These are phyloP conservation scores for Coelinius sp. DNA, from an alignment of 2,888 invertebrate genomes.

Conservation along the genomic window DNA sequence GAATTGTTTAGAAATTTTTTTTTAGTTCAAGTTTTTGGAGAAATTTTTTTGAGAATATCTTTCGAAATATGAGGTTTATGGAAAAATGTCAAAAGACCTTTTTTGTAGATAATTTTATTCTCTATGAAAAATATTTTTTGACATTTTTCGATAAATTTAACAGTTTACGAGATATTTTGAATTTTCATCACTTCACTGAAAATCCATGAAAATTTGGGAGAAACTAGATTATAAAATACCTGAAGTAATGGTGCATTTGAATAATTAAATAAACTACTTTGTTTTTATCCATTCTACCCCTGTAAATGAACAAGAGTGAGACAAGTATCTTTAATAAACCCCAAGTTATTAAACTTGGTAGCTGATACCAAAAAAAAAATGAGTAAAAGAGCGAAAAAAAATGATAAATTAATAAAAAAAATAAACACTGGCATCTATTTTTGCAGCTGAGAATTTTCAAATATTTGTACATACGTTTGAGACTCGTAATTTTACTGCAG, in stretches of 20 bases:
- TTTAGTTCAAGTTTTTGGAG: no score
- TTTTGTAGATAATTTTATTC: no score
- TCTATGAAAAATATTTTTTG: no score
- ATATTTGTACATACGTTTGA: conserved; percentile 56
- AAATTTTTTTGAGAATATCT: no score
- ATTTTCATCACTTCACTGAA: background rate
- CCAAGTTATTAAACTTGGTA: conserved; percentile 61
- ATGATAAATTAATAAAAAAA: conserved; percentile 42
- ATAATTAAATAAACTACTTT: conserved; percentile 2
- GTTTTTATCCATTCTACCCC: background rate
- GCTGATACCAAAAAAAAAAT: conserved; percentile 65
- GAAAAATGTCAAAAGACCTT: no score
- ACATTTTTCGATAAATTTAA: no score
- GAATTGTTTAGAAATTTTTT: no score
- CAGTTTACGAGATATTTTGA: background rate
- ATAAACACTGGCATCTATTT: conserved; percentile 63
- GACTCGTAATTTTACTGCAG: conserved; percentile 53
- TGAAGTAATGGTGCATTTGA: conserved; percentile 30
- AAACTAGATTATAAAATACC: conserved; percentile 8
- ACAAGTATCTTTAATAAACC: conserved; percentile 43
- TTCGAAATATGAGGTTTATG: no score
- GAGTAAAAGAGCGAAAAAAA: conserved; percentile 41
- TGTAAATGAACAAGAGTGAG: conserved; percentile 11
- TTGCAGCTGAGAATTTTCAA: conserved; percentile 64
- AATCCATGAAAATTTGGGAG: background rate